A percentile compares a stretch with the other conserved stretches of the same genome.
These are phyloP conservation scores for Toxotes chatareus DNA, from an alignment of 2,113 vertebrate genomes.

Conservation along the genomic window DNA sequence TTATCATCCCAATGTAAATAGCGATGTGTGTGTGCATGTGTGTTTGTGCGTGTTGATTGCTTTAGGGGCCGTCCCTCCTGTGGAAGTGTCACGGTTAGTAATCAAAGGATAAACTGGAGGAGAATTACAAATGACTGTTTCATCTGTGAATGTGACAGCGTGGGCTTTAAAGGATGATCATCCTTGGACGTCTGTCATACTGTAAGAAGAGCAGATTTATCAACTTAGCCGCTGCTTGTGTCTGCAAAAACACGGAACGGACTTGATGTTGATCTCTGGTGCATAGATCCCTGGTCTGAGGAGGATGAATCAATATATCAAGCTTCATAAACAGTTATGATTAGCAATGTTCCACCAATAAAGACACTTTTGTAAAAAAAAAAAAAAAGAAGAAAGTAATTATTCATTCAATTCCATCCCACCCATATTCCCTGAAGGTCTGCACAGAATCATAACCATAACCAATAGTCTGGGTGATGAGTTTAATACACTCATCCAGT, in stretches of 20 bases:
- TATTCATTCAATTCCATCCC: background rate
- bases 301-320: too few species aligned
- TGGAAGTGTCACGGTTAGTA: conserved; percentile 62
- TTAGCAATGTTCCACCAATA: background rate
- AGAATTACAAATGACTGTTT: conserved; percentile 62
- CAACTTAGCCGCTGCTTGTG: background rate
- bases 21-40: conserved; percentile 37
- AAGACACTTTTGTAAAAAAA: background rate
- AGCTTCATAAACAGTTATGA: background rate
- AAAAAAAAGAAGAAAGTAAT: too few species aligned
- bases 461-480: background rate
- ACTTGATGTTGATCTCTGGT: conserved; percentile 35
- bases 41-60: conserved; percentile 64
- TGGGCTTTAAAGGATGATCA: conserved; percentile 23
- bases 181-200: conserved; percentile 26
- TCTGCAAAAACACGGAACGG: conserved; percentile 14
- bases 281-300: too few species aligned
- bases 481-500: too few species aligned
- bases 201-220: conserved; percentile 28
- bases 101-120: conserved; percentile 69
- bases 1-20: conserved; percentile 82
- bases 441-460: background rate
- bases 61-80: conserved; percentile 58
- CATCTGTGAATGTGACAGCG: conserved; percentile 30
- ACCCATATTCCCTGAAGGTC: background rate